phyloP scores from a whole-genome alignment of 2,888 invertebrate genomes.

The Coremacera marginata region DNA sequence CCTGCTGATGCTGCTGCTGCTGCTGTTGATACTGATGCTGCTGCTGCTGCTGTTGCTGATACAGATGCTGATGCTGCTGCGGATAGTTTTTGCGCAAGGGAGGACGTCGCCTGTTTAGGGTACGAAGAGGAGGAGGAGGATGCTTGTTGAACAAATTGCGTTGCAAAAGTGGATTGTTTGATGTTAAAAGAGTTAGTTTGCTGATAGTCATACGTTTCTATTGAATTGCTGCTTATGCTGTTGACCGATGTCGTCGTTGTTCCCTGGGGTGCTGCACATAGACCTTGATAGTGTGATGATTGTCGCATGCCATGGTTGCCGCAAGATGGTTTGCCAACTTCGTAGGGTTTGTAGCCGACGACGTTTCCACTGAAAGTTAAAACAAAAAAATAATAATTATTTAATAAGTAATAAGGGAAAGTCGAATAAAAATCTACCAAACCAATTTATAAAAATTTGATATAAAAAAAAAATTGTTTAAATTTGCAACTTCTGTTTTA shows the following conservation, averaged over 20 bases:
- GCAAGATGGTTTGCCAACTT: conserved; percentile 81
- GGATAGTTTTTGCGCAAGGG: conserved; percentile 36
- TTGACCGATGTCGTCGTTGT: conserved; percentile 40
- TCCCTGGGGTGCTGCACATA: conserved; percentile 73
- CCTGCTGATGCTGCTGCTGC: conserved; percentile 39
- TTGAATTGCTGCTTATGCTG: conserved; percentile 71
- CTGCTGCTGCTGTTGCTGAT: conserved; percentile 41
- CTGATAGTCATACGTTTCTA: conserved; percentile 67
- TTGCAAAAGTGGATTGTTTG: conserved; percentile 50
- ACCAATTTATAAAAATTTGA: too few species aligned
- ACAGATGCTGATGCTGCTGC: conserved; percentile 44
- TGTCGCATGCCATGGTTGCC: conserved; percentile 77
- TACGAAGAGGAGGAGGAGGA: conserved; percentile 49
- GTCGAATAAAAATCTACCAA: too few species aligned
- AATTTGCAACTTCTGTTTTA: too few species aligned
- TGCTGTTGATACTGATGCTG: conserved; percentile 43
- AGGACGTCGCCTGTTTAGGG: conserved; percentile 70
- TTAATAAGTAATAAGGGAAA: too few species aligned
- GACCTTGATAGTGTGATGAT: conserved; percentile 80
- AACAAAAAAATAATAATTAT: neutral
- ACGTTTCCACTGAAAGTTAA: conserved; percentile 77
- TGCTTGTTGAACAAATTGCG: conserved; percentile 51
- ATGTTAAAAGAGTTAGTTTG: conserved; percentile 53
- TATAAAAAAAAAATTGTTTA: too few species aligned
- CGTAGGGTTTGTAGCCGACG: conserved; percentile 81